Percentiles rank a stretch among this genome's conserved stretches.
Evolutionary conservation across 92 coral and sea anemone species (phyloP).

Genomic region (Palythoa caribaeorum): DNA sequence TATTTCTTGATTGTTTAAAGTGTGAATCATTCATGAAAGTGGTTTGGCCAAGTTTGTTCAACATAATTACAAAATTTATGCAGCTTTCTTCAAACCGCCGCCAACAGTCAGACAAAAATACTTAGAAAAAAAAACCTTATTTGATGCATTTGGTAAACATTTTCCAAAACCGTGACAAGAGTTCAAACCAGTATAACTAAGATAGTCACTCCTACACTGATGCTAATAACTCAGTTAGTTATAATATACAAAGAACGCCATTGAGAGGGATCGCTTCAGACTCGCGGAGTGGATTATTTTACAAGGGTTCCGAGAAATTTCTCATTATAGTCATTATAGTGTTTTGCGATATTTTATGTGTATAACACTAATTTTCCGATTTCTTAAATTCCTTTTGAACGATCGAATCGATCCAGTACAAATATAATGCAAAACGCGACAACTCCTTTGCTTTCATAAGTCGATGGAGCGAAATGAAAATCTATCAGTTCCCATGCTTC

Average conservation of each 20-base stretch:
- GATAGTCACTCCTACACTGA: not conserved
- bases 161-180: not conserved
- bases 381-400: no score
- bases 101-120: not conserved
- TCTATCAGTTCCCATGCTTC: not conserved
- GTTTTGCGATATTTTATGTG: no score
- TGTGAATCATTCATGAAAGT: slow-evolving; percentile 47
- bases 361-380: no score
- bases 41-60: slow-evolving; percentile 42
- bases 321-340: no score
- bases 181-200: not conserved
- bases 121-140: not conserved
- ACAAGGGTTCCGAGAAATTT: no score
- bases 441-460: not conserved
- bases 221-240: not conserved
- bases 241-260: not conserved
- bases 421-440: not conserved
- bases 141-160: not conserved
- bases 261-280: not conserved
- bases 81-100: slow-evolving; percentile 1
- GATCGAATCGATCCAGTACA: no score
- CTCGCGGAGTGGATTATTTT: not conserved
- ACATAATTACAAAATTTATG: slow-evolving; percentile 15
- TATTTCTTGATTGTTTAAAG: slow-evolving; percentile 28
- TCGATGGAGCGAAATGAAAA: not conserved